These are phyloP conservation scores for Heliconius hortense DNA, from an alignment of 2,888 invertebrate species.

Conservation along the genomic window DNA sequence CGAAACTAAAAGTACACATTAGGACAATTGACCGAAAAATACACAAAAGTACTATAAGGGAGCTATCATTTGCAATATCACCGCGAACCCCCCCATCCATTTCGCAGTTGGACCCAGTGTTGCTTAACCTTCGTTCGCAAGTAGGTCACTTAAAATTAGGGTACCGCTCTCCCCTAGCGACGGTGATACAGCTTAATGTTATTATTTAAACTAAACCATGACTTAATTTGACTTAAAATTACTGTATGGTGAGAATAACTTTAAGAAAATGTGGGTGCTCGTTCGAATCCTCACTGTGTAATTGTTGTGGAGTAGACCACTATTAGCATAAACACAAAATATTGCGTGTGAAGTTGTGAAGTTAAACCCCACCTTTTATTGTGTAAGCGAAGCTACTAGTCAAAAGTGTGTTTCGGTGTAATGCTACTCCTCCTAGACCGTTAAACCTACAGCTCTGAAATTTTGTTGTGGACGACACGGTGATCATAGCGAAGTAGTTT, in stretches of 20 bases:
- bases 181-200: slow-evolving; percentile 10
- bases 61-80: slow-evolving; percentile 8
- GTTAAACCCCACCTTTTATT: too few species aligned
- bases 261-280: neutral
- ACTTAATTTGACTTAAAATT: neutral
- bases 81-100: slow-evolving; percentile 6
- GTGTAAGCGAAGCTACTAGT: too few species aligned
- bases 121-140: slow-evolving; percentile 15
- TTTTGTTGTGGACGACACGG: too few species aligned
- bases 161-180: neutral
- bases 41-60: neutral
- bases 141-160: slow-evolving; percentile 25
- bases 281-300: neutral
- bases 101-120: slow-evolving; percentile 14
- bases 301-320: too few species aligned
- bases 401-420: too few species aligned
- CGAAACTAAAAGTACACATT: neutral
- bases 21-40: neutral
- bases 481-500: too few species aligned
- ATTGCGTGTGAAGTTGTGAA: too few species aligned
- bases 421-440: too few species aligned
- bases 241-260: neutral
- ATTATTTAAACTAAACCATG: slow-evolving; percentile 22
- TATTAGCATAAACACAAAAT: too few species aligned
- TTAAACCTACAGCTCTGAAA: too few species aligned